phyloP scores from a whole-genome alignment of 2,797 vertebrate genomes.

The Melanotaenia boesemani region DNA sequence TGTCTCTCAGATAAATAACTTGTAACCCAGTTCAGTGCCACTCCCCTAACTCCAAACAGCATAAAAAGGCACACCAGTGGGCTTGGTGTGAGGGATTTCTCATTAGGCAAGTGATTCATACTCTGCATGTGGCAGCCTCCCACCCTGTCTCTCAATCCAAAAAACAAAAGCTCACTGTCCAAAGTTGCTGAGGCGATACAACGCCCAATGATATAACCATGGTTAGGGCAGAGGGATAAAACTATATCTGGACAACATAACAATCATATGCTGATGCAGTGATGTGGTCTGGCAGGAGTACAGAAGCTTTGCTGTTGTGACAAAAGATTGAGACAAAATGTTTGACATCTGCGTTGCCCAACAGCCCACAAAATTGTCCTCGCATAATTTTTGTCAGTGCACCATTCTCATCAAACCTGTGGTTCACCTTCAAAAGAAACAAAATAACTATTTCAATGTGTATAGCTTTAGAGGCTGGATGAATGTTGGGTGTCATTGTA shows the following conservation, averaged over 20 bases:
- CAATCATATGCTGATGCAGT: neutral
- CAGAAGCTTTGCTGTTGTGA: neutral
- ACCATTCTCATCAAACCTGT: constrained; percentile 2
- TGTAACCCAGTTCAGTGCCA: too few species aligned
- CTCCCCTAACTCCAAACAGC: too few species aligned
- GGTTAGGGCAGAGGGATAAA: neutral
- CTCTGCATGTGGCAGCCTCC: too few species aligned
- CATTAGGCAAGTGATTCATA: neutral
- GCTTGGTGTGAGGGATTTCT: neutral
- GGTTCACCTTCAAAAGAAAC: constrained; percentile 3
- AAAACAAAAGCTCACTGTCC: neutral
- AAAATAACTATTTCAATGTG: neutral
- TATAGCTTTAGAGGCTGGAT: neutral
- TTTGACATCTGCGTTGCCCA: neutral
- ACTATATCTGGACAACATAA: neutral
- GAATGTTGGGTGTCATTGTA: neutral
- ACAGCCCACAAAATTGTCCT: neutral
- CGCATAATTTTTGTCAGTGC: neutral
- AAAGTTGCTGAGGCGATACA: neutral
- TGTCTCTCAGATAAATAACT: too few species aligned
- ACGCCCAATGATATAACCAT: neutral
- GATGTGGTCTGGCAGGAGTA: neutral
- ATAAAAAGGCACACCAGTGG: neutral
- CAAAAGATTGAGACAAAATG: neutral
- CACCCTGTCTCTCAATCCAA: neutral